Conservation (phyloP, 2,113 vertebrate genomes). For the Proteles cristata region DNA sequence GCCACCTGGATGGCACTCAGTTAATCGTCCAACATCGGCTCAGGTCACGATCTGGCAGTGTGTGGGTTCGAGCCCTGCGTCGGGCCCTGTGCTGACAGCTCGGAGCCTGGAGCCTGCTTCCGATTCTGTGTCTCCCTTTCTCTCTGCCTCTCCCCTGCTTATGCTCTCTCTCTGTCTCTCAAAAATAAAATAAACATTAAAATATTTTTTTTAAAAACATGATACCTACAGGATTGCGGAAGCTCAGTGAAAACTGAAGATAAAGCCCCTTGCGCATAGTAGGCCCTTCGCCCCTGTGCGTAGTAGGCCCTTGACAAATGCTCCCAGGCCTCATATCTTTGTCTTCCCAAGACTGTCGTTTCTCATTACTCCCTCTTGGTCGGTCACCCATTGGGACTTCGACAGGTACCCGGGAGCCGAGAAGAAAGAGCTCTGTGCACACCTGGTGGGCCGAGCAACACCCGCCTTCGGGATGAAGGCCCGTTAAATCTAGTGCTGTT, state of each 20-base stretch:
- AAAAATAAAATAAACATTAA: no score
- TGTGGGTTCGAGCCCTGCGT: no score
- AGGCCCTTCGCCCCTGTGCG: background rate
- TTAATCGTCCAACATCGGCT: no score
- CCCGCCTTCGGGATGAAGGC: background rate
- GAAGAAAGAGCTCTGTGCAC: background rate
- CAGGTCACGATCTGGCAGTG: no score
- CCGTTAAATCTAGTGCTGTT: background rate
- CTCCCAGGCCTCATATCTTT: background rate
- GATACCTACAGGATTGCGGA: background rate
- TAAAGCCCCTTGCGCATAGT: accelerated
- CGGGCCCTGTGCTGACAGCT: no score
- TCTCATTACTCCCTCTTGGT: background rate
- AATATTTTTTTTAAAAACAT: no score
- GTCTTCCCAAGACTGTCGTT: background rate
- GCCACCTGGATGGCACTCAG: no score
- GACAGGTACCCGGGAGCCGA: background rate
- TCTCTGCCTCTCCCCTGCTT: no score
- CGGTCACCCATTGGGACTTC: background rate
- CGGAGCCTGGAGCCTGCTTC: no score
- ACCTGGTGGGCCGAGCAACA: background rate
- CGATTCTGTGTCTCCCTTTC: no score
- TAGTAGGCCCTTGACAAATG: background rate
- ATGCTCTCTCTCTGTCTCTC: no score
- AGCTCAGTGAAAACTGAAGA: background rate